Evolutionary conservation across 2,797 vertebrate genomes (phyloP), one percentile per base, ranked within the genome.

Genomic region (Cheirogaleus major): DNA sequence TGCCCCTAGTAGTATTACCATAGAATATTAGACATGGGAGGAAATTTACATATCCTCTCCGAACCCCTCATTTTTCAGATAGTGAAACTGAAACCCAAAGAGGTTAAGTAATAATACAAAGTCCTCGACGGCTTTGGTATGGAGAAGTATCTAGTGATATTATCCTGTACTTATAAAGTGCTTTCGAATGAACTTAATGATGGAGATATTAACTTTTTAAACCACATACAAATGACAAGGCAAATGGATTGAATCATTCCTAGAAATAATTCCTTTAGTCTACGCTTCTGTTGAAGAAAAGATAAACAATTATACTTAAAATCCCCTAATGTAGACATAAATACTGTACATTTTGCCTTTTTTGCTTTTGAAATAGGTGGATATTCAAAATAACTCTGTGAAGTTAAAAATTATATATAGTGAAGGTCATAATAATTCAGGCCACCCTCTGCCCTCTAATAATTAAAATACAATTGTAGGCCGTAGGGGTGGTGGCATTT

Each of bases 401-500:
- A 95, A 95, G 82, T 87, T 94, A 95, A 70, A 92, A 91, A 86
- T 65, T 72, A 65, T 78, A 84, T 65, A 27, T 84, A 96, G 93
- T 73, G 76, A 97, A 98, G 97, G 96, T 97, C 98, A 97, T 97
- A 96, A 96, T 92, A 95, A 97, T 69, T 95, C 97, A 96, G 96
- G 97, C 97, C 97, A 98, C 98, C 97, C 93, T 98, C 97, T 97
- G 89, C 89, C 96, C 89, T 96, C 72, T 94, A 93, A 93, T 90
- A 88, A 73, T 75, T 96, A 85, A 97, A 93, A 57, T 90, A 89
- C 23, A 27, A 93, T 83, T 89, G 17, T 98, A 96, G 97, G 97
- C 98, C 96, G 4, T 97, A 92, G 93, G 97, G 97, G 95, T 97
- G 97, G 96, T 97, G 97, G 97, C 97, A 97, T 23, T 94, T 98